These are phyloP conservation scores for Heterotis niloticus DNA, from an alignment of 2,113 vertebrate species.

Conservation along the genomic window DNA sequence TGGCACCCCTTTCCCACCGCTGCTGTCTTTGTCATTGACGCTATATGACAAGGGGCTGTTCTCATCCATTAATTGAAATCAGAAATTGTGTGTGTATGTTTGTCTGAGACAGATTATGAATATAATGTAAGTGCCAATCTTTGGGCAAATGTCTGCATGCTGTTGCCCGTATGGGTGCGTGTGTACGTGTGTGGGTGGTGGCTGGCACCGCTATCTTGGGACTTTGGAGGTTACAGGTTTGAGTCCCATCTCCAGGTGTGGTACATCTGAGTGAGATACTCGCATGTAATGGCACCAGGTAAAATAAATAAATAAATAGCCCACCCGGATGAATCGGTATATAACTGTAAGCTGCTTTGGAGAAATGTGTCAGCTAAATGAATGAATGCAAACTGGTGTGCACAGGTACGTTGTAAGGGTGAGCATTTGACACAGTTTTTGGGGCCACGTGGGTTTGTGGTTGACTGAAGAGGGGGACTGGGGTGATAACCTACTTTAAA, in stretches of 20 bases:
- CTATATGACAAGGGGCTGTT: background rate
- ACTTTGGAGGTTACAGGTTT: no score
- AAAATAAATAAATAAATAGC: background rate
- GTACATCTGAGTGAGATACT: no score
- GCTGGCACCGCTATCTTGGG: no score
- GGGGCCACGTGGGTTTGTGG: background rate
- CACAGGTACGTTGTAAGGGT: background rate
- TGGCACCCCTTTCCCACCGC: background rate
- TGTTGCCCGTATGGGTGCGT: no score
- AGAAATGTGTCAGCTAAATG: background rate
- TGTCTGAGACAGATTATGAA: no score
- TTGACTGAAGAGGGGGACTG: background rate
- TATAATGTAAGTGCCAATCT: no score
- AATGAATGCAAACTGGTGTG: background rate
- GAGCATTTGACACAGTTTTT: conserved; percentile 8
- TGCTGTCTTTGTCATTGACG: background rate
- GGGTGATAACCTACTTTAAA: conserved; percentile 5
- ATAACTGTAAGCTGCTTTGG: background rate
- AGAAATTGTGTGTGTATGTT: background rate
- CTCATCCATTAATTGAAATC: background rate
- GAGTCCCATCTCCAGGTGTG: no score
- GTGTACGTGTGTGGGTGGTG: background rate
- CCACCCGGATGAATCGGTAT: background rate
- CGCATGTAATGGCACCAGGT: no score
- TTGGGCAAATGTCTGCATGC: no score